Evolutionary conservation across 2,888 invertebrate genomes (phyloP), one percentile per base, ranked within the genome.

Genomic region (Eucriotettix oculatus): DNA sequence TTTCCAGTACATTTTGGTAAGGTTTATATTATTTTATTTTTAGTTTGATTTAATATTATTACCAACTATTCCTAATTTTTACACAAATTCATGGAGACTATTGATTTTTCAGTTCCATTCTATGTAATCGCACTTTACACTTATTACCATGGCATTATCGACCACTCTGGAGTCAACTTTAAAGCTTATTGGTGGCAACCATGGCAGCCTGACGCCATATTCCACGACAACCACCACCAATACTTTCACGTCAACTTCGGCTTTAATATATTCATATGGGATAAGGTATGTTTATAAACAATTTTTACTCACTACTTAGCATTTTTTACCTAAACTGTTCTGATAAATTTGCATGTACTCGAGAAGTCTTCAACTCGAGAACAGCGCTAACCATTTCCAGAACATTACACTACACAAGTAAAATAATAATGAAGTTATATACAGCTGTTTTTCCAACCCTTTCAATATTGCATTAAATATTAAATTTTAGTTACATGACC

Each of bases 211-310:
- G 82, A 84, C 65, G 82, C 83, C 0, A 82, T 83, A 63, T 87
- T 86, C 73, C 87, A 87, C 66, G 87, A 87, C 69, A 81, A 86
- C 67, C 87, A 87, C 65, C 87, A 87, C 66, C 84, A 86, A 73
- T 86, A 85, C 72, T 86, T 85, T 74, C 86, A 87, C 68, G 83
- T 84, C 67, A 87, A 87, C 72, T 87, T 85, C 66, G 85, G 83
- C 1, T 86, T 87, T 69, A 87, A 87, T 68, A 81, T 83, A 70
- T 75, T 71, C 54, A 63, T 81, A 44, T 87, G 86, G 84, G 87
- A 87, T 70, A 81, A 76, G 75, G 83, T 84, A 66, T 68, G 69
- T 66, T 62, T 29, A 29, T 44, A 52, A 52, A 16, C 48, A 12
- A 48, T 16, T 48, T 16, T 48, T n/a, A n/a, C 1, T 48, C 2